These are phyloP conservation scores for Xiphophorus birchmanni DNA, from an alignment of 2,797 vertebrate genomes.

Conservation along the genomic window DNA sequence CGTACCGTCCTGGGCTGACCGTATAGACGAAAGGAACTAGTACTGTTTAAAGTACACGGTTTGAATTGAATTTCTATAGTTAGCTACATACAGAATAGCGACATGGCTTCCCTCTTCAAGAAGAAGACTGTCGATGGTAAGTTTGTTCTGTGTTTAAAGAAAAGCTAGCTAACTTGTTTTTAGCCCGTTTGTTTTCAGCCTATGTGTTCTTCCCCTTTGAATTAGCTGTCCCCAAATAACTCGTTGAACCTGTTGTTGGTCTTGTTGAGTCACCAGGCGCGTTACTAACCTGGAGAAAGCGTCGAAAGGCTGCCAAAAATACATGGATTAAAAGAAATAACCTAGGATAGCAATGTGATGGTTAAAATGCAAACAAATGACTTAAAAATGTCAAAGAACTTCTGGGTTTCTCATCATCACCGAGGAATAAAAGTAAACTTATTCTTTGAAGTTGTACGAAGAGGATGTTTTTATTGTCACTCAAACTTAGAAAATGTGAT, in stretches of 20 bases:
- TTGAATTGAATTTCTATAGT: constrained; percentile 10
- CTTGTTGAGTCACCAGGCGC: constrained; percentile 33
- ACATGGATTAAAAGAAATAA: not conserved
- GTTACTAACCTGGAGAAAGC: not conserved
- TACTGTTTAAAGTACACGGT: not conserved
- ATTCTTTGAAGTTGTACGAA: not conserved
- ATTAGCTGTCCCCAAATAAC: constrained; percentile 23
- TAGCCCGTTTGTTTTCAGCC: constrained; percentile 38
- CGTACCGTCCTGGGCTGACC: constrained; percentile 23
- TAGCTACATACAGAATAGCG: constrained; percentile 29
- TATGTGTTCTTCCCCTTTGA: constrained; percentile 25
- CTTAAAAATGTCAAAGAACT: not conserved
- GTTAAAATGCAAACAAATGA: not conserved
- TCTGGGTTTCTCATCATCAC: not conserved
- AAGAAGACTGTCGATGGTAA: constrained; percentile 98
- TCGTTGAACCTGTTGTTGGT: constrained; percentile 55
- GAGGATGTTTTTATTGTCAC: not conserved
- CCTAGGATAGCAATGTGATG: not conserved
- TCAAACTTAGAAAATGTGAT: not conserved
- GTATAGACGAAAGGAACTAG: not conserved
- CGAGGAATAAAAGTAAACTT: not conserved
- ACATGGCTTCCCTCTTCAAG: constrained; percentile 95
- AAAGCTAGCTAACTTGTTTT: constrained; percentile 73
- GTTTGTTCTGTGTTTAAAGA: constrained; percentile 62
- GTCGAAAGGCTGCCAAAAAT: not conserved